Percentiles rank a stretch among this genome's conserved stretches.
Evolutionary conservation across 2,797 vertebrate genomes (phyloP).

Genomic region (Menidia menidia): DNA sequence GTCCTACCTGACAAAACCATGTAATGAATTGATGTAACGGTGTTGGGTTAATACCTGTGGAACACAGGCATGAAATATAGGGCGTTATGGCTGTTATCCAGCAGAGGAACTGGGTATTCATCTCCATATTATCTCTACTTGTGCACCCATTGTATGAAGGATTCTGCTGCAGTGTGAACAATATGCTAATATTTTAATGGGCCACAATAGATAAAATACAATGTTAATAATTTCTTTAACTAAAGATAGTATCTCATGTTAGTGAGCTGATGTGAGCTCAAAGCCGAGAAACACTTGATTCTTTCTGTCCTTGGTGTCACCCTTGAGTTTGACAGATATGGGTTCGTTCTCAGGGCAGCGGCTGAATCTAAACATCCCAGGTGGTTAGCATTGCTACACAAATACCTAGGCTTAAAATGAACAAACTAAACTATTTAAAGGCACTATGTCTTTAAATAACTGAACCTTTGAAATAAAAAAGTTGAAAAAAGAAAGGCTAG

Average conservation of each 20-base stretch:
- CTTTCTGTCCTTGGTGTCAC: conserved; percentile 10
- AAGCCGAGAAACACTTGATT: conserved; percentile 10
- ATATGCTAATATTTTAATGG: conserved; percentile 23
- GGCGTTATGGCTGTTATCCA: conserved; percentile 52
- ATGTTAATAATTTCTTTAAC: background rate
- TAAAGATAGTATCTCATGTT: conserved; percentile 3
- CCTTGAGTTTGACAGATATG: conserved; percentile 23
- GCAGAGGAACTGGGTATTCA: conserved; percentile 23
- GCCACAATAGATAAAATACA: background rate
- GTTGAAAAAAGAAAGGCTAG: background rate
- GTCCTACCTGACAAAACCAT: conserved; percentile 48
- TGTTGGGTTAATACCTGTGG: conserved; percentile 45
- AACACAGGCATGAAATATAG: conserved; percentile 45
- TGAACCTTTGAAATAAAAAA: background rate
- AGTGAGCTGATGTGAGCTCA: conserved; percentile 10
- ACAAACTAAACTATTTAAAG: background rate
- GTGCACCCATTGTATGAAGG: conserved; percentile 17
- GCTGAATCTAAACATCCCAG: conserved; percentile 20
- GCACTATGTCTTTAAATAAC: background rate
- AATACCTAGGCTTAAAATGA: conserved; percentile 7
- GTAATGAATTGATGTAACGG: conserved; percentile 59
- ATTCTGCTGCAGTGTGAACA: conserved; percentile 42
- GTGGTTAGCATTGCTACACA: conserved; percentile 11
- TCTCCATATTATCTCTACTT: conserved; percentile 50
- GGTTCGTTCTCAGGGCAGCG: conserved; percentile 34